Conservation (phyloP, 2,113 vertebrate species). For the Macquaria australasica region DNA sequence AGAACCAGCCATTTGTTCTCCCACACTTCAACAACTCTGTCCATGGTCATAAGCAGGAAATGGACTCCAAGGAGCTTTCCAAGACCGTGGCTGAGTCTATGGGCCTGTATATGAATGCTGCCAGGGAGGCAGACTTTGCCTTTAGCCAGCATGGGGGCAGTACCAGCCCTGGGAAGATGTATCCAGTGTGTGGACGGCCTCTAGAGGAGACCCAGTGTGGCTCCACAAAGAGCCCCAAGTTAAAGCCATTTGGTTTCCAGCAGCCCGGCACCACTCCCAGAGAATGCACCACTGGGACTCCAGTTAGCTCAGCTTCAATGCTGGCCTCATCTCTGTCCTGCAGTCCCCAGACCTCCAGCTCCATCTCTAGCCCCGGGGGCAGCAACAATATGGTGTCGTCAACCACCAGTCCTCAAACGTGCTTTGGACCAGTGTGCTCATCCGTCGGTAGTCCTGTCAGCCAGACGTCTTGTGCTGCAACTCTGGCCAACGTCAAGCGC, state of each 20-base stretch:
- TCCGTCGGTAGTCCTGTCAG: slow-evolving; percentile 88
- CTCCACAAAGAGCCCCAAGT: slow-evolving; percentile 78
- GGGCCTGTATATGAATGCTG: slow-evolving; percentile 98
- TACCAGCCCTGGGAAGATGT: slow-evolving; percentile 90
- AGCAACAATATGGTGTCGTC: slow-evolving; percentile 94
- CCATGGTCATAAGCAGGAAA: slow-evolving; percentile 85
- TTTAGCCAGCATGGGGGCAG: slow-evolving; percentile 88
- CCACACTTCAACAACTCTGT: slow-evolving; percentile 90
- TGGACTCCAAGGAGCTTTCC: slow-evolving; percentile 97
- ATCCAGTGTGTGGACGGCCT: slow-evolving; percentile 88
- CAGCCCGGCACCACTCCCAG: slow-evolving; percentile 83
- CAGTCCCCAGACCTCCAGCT: slow-evolving; percentile 89
- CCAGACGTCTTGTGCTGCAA: slow-evolving; percentile 86
- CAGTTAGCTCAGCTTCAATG: slow-evolving; percentile 72
- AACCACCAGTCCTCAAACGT: slow-evolving; percentile 89
- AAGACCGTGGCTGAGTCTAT: slow-evolving; percentile 97
- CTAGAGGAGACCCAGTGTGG: slow-evolving; percentile 81
- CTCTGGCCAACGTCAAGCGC: slow-evolving; percentile 87
- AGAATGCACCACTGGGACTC: slow-evolving; percentile 83
- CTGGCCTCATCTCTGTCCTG: slow-evolving; percentile 87
- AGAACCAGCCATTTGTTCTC: slow-evolving; percentile 86
- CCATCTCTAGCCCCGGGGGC: slow-evolving; percentile 80
- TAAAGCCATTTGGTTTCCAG: slow-evolving; percentile 85
- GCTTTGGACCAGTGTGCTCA: slow-evolving; percentile 86
- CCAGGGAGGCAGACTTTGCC: slow-evolving; percentile 92